Conservation (phyloP, 2,888 invertebrate species). For the Agonopterix alstromeriana region DNA sequence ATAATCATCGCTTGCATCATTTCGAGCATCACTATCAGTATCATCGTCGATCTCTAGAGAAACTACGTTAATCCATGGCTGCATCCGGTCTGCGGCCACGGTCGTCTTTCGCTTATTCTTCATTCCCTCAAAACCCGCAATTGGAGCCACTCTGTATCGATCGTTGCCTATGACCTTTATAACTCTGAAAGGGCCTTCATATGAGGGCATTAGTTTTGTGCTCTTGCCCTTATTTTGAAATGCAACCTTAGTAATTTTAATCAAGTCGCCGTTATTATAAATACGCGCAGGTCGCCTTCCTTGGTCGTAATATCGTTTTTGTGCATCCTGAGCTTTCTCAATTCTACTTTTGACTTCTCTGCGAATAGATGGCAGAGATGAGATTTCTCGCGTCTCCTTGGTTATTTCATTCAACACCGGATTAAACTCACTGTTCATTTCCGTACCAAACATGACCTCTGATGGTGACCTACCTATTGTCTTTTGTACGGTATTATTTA, state of each 20-base stretch:
- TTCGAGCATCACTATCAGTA: too few species aligned
- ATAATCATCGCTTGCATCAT: too few species aligned
- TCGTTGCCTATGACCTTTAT: not conserved
- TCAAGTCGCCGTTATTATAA: not conserved
- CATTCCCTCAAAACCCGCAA: too few species aligned
- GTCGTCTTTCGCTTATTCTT: too few species aligned
- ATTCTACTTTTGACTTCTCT: not conserved
- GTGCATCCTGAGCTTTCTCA: not conserved
- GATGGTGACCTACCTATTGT: not conserved
- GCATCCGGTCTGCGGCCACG: too few species aligned
- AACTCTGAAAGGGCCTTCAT: not conserved
- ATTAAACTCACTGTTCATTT: not conserved
- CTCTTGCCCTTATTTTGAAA: not conserved
- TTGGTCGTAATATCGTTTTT: not conserved
- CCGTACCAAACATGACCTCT: not conserved
- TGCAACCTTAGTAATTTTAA: not conserved
- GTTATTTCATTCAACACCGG: not conserved
- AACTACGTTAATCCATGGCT: too few species aligned
- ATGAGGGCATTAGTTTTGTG: not conserved
- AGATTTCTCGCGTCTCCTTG: too few species aligned
- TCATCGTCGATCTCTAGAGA: too few species aligned
- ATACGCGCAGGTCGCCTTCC: not conserved
- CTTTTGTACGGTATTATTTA: constrained; percentile 1
- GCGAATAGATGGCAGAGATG: too few species aligned
- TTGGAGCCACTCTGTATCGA: not conserved